Conservation (phyloP, 2,113 vertebrate genomes). For the Eonycteris spelaea region DNA sequence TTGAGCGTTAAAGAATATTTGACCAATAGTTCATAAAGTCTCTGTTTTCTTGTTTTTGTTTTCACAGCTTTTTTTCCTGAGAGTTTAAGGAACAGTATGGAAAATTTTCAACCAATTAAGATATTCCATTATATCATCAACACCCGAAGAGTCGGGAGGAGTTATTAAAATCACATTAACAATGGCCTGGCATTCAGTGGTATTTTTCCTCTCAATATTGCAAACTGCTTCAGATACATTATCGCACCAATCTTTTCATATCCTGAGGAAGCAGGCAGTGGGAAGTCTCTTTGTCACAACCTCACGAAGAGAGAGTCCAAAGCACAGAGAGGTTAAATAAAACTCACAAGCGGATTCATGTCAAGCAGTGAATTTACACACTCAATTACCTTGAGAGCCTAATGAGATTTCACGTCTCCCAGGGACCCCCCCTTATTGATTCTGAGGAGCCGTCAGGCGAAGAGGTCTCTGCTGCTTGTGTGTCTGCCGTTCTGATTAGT, state of each 20-base stretch:
- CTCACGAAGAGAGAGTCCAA: neutral
- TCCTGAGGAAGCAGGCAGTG: neutral
- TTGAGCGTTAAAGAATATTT: neutral
- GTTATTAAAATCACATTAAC: neutral
- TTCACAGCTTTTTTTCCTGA: neutral
- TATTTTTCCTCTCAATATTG: neutral
- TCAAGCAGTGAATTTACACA: neutral
- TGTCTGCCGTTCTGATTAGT: neutral
- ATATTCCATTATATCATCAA: neutral
- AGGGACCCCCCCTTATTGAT: neutral
- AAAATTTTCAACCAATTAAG: constrained; percentile 10
- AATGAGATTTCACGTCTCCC: neutral
- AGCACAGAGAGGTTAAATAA: neutral
- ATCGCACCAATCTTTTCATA: neutral
- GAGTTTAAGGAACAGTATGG: neutral
- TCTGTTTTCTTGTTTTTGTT: neutral
- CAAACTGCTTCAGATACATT: neutral
- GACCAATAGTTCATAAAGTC: neutral
- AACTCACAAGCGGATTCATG: neutral
- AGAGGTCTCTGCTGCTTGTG: neutral
- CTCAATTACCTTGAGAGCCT: neutral
- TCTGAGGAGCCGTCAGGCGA: neutral
- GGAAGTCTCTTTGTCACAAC: neutral
- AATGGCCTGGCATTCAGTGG: neutral
- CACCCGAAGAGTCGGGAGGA: neutral